Conservation (phyloP, 2,797 vertebrate species). For the Pempheris klunzingeri region DNA sequence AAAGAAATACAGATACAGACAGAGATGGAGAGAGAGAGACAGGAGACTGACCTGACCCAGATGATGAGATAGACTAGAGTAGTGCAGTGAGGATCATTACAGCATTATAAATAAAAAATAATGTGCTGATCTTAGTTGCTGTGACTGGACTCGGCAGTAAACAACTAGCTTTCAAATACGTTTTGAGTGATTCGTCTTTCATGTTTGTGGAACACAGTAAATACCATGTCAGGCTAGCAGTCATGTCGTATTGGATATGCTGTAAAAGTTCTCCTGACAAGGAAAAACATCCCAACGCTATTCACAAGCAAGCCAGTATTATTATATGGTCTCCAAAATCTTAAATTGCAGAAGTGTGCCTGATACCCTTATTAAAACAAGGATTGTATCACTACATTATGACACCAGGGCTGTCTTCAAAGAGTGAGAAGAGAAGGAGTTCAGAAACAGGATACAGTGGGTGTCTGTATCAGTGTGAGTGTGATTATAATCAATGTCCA, state of each 20-base stretch:
- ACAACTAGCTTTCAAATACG: slow-evolving; percentile 42
- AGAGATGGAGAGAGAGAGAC: slow-evolving; percentile 28
- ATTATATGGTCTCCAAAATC: slow-evolving; percentile 9
- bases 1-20: slow-evolving; percentile 13
- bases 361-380: not conserved
- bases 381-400: not conserved
- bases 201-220: slow-evolving; percentile 38
- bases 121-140: slow-evolving; percentile 18
- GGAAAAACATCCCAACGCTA: not conserved
- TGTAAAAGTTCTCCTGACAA: not conserved
- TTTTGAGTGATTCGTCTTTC: slow-evolving; percentile 47
- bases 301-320: slow-evolving; percentile 13
- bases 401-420: slow-evolving; percentile 29
- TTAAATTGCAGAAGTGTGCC: slow-evolving; percentile 3
- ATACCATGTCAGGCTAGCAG: slow-evolving; percentile 11
- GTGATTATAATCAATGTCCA: slow-evolving; percentile 26
- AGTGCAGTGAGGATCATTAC: slow-evolving; percentile 36
- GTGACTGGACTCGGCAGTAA: slow-evolving; percentile 37
- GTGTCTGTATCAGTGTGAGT: slow-evolving; percentile 17
- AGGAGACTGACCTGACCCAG: slow-evolving; percentile 30
- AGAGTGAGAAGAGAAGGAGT: slow-evolving; percentile 24
- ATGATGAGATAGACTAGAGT: slow-evolving; percentile 31
- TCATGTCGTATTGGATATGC: slow-evolving; percentile 29
- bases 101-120: slow-evolving; percentile 36
- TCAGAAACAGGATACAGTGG: slow-evolving; percentile 4